These are phyloP conservation scores for Cynopterus brachyotis DNA, from an alignment of 2,113 vertebrate species.

Conservation along the genomic window DNA sequence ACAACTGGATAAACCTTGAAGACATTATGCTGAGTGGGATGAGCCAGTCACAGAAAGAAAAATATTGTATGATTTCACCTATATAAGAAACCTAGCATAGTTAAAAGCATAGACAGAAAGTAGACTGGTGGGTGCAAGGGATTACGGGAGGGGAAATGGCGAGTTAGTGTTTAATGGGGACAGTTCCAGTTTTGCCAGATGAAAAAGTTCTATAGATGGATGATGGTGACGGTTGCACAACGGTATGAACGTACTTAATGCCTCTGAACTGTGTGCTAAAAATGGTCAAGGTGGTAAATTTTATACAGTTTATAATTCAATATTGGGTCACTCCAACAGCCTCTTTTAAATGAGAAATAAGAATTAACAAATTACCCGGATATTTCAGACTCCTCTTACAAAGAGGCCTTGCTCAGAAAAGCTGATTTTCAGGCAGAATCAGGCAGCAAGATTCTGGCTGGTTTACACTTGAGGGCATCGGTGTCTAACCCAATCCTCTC, in stretches of 20 bases:
- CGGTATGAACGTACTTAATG: accelerated
- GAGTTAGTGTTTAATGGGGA: not conserved
- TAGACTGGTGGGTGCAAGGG: not conserved
- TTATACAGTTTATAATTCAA: not conserved
- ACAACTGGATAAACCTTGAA: accelerated
- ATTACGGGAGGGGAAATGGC: too few relatives aligned
- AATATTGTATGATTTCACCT: accelerated
- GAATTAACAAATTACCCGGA: not conserved
- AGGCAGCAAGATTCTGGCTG: not conserved
- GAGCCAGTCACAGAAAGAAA: not conserved
- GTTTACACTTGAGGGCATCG: accelerated
- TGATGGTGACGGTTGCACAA: not conserved
- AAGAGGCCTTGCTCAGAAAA: not conserved
- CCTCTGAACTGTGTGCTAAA: not conserved
- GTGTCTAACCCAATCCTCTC: not conserved
- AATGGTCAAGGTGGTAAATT: not conserved
- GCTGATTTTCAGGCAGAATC: not conserved
- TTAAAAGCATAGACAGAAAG: not conserved
- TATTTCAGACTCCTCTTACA: not conserved
- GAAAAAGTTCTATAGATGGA: too few relatives aligned
- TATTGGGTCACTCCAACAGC: not conserved
- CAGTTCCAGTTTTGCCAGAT: not conserved
- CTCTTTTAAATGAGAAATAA: not conserved
- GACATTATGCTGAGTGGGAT: not conserved
- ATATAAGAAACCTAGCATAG: not conserved